Evolutionary conservation across 2,113 vertebrate species (phyloP).

Genomic region (Crotophaga sulcirostris): DNA sequence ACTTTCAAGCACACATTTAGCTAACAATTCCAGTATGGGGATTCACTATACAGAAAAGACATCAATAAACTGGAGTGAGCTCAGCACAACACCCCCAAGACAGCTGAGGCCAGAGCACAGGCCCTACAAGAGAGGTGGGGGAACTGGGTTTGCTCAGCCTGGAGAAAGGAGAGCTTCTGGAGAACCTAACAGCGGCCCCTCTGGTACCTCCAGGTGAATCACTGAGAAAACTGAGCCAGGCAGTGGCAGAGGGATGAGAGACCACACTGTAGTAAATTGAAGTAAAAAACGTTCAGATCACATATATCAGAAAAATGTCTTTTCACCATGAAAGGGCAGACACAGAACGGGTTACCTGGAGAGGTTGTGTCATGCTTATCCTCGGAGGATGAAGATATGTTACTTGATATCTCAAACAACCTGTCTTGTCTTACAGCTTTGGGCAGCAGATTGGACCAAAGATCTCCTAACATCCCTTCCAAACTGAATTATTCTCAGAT

Average conservation of each 20-base stretch:
- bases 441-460: not conserved
- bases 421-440: not conserved
- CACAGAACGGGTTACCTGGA: not conserved
- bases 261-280: not conserved
- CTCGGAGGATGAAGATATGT: not conserved
- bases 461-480: not conserved
- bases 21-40: not conserved
- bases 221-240: not conserved
- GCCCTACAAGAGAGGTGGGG: rapidly evolving
- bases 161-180: not conserved
- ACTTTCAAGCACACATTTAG: not conserved
- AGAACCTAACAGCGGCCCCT: not conserved
- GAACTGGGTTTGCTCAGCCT: not conserved
- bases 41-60: not conserved
- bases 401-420: not conserved
- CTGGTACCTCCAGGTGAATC: not conserved
- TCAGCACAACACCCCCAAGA: not conserved
- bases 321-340: not conserved
- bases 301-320: not conserved
- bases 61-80: not conserved
- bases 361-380: not conserved
- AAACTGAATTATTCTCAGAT: not conserved
- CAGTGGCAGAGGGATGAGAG: not conserved
- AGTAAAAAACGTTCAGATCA: not conserved
- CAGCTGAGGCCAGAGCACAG: not conserved